Conservation (phyloP, 2,797 vertebrate genomes). For the Oryzias sinensis region DNA sequence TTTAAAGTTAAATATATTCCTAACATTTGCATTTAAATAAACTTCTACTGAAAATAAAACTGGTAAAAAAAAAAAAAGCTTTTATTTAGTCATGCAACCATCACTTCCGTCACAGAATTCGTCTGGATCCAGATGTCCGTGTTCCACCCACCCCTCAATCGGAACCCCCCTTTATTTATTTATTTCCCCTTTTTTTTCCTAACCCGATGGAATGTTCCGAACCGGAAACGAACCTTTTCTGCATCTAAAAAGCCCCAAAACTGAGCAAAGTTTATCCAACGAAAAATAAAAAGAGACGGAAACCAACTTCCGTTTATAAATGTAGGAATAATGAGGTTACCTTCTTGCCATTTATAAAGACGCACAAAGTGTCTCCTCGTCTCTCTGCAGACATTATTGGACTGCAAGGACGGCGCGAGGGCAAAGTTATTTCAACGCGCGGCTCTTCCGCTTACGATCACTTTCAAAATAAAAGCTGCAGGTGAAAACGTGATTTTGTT, state of each 20-base stretch:
- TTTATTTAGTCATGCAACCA: background rate
- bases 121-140: background rate
- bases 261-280: too few relatives aligned
- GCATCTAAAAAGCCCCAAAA: background rate
- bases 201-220: too few relatives aligned
- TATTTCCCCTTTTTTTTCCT: too few relatives aligned
- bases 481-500: accelerated
- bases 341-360: constrained; percentile 85
- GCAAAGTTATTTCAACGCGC: background rate
- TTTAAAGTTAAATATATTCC: too few relatives aligned
- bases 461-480: constrained; percentile 19
- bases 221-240: too few relatives aligned
- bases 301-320: accelerated
- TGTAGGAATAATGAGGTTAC: constrained; percentile 42
- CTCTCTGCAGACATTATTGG: constrained; percentile 28
- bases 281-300: background rate
- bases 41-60: too few relatives aligned
- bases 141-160: background rate
- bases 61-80: background rate
- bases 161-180: background rate
- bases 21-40: too few relatives aligned
- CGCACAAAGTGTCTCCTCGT: constrained; percentile 54
- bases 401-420: background rate
- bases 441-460: background rate
- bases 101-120: background rate